Percentiles rank a stretch among this genome's conserved stretches.
These are phyloP conservation scores for Phaonia tiefii DNA, from an alignment of 2,888 invertebrate species.

Conservation along the genomic window DNA sequence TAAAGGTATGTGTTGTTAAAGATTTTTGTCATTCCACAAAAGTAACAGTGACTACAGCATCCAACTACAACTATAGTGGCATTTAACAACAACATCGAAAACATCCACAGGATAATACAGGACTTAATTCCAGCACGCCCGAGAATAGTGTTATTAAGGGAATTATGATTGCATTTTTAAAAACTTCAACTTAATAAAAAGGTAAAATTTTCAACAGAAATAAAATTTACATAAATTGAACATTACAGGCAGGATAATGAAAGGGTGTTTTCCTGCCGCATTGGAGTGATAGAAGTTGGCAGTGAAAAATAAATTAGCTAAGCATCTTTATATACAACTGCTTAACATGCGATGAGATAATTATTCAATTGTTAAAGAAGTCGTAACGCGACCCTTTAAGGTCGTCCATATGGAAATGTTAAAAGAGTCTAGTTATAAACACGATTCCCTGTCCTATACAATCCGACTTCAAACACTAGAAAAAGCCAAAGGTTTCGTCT, in stretches of 20 bases:
- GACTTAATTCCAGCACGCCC: slow-evolving; percentile 37
- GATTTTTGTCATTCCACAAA: slow-evolving; percentile 54
- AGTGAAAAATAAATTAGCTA: no score
- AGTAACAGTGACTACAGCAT: slow-evolving; percentile 38
- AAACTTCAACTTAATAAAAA: slow-evolving; percentile 63
- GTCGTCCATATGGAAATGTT: no score
- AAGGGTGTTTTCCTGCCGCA: not conserved
- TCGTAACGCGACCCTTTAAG: no score
- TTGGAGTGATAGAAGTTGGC: slow-evolving; percentile 25
- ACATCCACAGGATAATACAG: slow-evolving; percentile 19
- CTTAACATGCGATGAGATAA: no score
- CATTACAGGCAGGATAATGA: not conserved
- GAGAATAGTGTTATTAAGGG: slow-evolving; percentile 63
- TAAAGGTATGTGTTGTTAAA: slow-evolving; percentile 59
- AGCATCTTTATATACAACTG: no score
- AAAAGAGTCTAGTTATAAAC: no score
- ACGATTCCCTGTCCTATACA: no score
- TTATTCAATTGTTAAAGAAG: no score
- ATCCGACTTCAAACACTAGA: no score
- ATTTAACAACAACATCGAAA: slow-evolving; percentile 15
- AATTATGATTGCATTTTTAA: slow-evolving; percentile 64
- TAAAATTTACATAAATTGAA: slow-evolving; percentile 47
- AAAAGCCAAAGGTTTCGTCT: no score
- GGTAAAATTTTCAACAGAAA: slow-evolving; percentile 57
- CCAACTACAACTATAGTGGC: slow-evolving; percentile 13